Evolutionary conservation across 2,113 vertebrate species (phyloP).

Genomic region (Syrmaticus mikado): DNA sequence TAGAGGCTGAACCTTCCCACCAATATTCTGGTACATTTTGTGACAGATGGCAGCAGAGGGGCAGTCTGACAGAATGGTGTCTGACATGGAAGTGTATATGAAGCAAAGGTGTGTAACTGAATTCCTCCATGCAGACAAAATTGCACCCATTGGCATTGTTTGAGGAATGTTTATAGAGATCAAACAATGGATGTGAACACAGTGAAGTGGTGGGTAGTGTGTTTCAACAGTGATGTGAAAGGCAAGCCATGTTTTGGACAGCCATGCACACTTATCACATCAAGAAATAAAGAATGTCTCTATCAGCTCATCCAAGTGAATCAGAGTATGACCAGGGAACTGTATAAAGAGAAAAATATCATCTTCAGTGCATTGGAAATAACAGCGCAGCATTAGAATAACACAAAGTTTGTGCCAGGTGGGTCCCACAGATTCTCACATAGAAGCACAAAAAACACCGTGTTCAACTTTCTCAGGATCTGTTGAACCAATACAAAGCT

Average conservation of each 20-base stretch:
- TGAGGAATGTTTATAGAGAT: background rate
- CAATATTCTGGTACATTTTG: background rate
- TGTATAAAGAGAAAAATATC: background rate
- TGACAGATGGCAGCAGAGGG: background rate
- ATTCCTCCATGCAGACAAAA: background rate
- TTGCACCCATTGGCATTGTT: background rate
- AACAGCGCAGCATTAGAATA: background rate
- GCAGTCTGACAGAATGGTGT: background rate
- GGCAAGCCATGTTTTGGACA: background rate
- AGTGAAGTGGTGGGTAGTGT: background rate
- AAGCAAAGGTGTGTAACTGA: background rate
- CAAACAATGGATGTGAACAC: background rate
- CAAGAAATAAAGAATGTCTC: background rate
- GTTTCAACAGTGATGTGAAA: background rate
- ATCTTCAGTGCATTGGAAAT: background rate
- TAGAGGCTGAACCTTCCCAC: background rate
- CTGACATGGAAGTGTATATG: background rate
- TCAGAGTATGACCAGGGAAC: background rate
- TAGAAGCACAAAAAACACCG: background rate
- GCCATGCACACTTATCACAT: background rate
- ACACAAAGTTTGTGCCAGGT: background rate
- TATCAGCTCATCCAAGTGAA: background rate
- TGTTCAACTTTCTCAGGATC: background rate
- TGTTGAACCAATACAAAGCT: background rate
- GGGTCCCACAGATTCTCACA: background rate